A percentile compares a stretch with the other conserved stretches of the same genome.
phyloP scores from a whole-genome alignment of 1,140 invertebrate species.

The Temnothorax curvispinosus region DNA sequence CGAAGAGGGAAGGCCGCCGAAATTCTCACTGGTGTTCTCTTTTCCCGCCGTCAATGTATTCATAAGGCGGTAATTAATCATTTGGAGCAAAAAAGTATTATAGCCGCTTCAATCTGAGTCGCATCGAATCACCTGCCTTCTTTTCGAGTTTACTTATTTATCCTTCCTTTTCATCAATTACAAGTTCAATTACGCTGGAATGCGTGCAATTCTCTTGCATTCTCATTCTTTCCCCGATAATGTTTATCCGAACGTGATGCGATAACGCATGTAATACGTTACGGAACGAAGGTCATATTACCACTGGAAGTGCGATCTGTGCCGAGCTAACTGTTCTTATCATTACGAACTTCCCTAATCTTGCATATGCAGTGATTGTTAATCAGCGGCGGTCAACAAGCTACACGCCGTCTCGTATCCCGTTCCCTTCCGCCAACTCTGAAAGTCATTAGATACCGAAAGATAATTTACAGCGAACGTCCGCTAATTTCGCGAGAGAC shows the following conservation, averaged over 20 bases:
- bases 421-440: not conserved
- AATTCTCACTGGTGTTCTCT: slow-evolving; percentile 5
- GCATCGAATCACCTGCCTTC: not conserved
- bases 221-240: slow-evolving; percentile 12
- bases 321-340: slow-evolving; percentile 44
- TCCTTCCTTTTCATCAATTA: not conserved
- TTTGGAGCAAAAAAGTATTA: not conserved
- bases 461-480: not conserved
- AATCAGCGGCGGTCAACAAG: slow-evolving; percentile 27
- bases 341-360: slow-evolving; percentile 34
- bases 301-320: slow-evolving; percentile 29
- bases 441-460: not conserved
- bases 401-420: not conserved
- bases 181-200: not conserved
- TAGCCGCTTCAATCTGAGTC: not conserved
- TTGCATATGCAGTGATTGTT: slow-evolving; percentile 33
- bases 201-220: not conserved
- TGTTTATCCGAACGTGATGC: slow-evolving; percentile 28
- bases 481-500: not conserved
- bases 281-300: slow-evolving; percentile 48
- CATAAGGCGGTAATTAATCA: slow-evolving; percentile 27
- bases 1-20: slow-evolving; percentile 54
- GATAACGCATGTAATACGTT: slow-evolving; percentile 23
- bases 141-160: not conserved
- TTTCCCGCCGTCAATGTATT: not conserved